These are phyloP conservation scores for Coptotermes formosanus DNA, from an alignment of 1,140 invertebrate genomes.

Conservation along the genomic window DNA sequence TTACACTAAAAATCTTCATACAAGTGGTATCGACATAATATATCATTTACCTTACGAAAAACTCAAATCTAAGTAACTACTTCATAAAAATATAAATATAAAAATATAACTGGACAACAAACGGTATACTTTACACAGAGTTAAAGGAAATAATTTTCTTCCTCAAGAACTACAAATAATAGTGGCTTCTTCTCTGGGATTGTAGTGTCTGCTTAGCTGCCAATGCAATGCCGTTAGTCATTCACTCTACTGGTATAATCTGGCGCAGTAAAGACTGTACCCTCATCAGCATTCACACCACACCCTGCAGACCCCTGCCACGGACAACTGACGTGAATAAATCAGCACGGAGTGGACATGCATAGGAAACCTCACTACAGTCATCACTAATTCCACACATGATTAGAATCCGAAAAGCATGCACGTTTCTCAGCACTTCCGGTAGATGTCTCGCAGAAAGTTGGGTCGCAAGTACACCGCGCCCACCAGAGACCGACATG, in stretches of 20 bases:
- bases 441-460: constrained; percentile 14
- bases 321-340: not conserved
- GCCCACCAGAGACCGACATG: not conserved
- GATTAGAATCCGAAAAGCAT: not conserved
- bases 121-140: no score
- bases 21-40: no score
- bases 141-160: no score
- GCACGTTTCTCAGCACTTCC: not conserved
- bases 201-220: no score
- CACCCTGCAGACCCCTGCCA: not conserved
- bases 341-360: not conserved
- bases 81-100: no score
- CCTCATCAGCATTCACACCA: not conserved
- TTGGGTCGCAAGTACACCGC: not conserved
- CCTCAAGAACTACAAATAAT: no score
- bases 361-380: not conserved
- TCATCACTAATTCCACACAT: not conserved
- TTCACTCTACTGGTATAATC: not conserved
- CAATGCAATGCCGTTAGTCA: not conserved
- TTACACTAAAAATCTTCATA: no score
- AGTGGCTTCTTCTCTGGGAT: no score
- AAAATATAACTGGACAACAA: no score
- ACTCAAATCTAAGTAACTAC: no score
- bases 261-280: not conserved
- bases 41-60: no score